Percentiles rank a stretch among this genome's conserved stretches.
Evolutionary conservation across 2,797 vertebrate genomes (phyloP).

Genomic region (Furcifer pardalis): DNA sequence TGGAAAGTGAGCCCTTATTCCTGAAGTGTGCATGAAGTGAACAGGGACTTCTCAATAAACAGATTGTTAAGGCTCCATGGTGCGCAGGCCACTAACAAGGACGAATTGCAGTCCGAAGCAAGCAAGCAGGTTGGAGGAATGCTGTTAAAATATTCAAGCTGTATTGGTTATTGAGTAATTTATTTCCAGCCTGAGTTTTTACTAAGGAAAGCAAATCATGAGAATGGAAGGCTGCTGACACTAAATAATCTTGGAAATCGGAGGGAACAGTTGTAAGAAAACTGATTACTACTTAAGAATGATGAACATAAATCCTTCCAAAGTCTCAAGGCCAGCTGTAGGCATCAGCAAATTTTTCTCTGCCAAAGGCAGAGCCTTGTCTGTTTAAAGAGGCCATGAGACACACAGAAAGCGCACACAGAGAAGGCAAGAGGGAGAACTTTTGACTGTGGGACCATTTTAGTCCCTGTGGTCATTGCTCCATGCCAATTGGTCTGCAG

Average conservation of each 20-base stretch:
- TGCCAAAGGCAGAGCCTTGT: constrained; percentile 24
- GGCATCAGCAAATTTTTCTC: constrained; percentile 36
- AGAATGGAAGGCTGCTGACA: constrained; percentile 68
- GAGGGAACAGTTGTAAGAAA: constrained; percentile 62
- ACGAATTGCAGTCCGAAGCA: constrained; percentile 61
- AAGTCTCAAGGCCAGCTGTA: constrained; percentile 58
- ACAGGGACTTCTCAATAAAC: constrained; percentile 3
- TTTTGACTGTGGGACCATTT: not conserved
- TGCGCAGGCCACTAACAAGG: constrained; percentile 48
- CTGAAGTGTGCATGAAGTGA: not conserved
- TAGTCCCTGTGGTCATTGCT: not conserved
- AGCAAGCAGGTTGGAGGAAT: constrained; percentile 59
- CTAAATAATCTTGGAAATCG: constrained; percentile 70
- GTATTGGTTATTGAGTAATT: constrained; percentile 70
- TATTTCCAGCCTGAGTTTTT: constrained; percentile 68
- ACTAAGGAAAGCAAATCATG: constrained; percentile 73
- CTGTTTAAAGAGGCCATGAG: constrained; percentile 22
- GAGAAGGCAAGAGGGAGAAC: too few species aligned
- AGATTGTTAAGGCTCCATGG: constrained; percentile 36
- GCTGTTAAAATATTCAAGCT: constrained; percentile 69
- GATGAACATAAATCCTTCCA: constrained; percentile 64
- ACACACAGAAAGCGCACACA: not conserved
- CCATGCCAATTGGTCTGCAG: not conserved
- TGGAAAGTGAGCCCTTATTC: not conserved
- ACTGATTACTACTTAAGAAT: constrained; percentile 67